Base-by-base conservation (phyloP, 2,113 vertebrate genomes). In the Dicrurus megarhynchus region DNA sequence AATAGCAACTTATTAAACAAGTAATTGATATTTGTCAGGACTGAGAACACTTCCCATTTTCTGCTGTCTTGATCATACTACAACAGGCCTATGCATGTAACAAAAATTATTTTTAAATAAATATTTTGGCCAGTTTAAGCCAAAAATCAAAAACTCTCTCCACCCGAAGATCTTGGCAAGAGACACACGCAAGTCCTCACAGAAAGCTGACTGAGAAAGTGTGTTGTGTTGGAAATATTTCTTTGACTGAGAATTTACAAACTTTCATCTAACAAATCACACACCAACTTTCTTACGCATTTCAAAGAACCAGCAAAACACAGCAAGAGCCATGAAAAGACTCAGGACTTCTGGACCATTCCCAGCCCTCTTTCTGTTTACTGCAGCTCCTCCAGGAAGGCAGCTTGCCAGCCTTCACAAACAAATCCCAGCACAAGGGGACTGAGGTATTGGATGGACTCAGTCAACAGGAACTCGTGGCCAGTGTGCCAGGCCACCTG, bases 401-500 rank as follows among this genome's bases (percentile, higher is more conserved):
- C 68, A 81, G 23, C 42, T 52, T 78, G 94, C 91, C 93, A 96
- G 47, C 52, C 81, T 77, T 64, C 86, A 89, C 59, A 81, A 73
- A 92, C 86, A 95, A 93, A 95, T 59, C 50, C 39, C 75, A 67
- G 22, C 79, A 59, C 7, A 0, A 87, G 52, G 24, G 64, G 17
- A 63, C 55, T 26, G 55, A 92, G 63, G 39, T 57, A 70, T 37
- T 87, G 86, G 73, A 92, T 52, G 41, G 80, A 69, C 16, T 93
- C 85, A 83, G 60, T 41, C 86, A 93, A 87, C 60, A 89, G 86
- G 76, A 96, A 95, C 82, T 69, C 37, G 63, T 64, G 80, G 56
- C 83, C 89, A 68, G 52, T 19, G 6, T 89, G 93, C 84, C 96
- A 95, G 84, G 47, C 86, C 95, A 97, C 93, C 93, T 95, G 96